Base-by-base conservation (phyloP, 2,888 invertebrate genomes). In the Leptopterna dolabrata region DNA sequence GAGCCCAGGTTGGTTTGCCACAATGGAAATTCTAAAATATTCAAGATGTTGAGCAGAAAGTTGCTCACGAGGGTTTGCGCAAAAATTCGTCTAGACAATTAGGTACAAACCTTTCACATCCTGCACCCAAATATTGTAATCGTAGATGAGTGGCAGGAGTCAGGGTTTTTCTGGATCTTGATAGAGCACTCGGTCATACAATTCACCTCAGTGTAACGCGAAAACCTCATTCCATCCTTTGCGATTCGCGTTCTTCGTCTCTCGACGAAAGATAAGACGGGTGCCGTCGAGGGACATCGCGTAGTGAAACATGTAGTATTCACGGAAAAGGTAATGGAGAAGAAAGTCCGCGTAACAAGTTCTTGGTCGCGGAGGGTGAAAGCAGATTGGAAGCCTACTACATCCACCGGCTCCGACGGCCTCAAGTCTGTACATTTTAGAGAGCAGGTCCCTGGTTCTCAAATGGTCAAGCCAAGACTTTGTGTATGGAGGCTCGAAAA, bases 341-440 rank as follows among this genome's bases (percentile, higher is more conserved):
- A 82, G 55, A 82, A 82, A 82, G 82, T 70, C 55, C 30, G 82
- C 70, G 41, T 78, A 78, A 78, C 78, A 78, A 78, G 78, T 78
- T 45, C 78, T 78, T 24, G 63, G 63, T 63, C 63, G 63, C 78
- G 78, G 78, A 78, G 45, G 78, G 78, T 78, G 78, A 78, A 78
- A 78, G 78, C 78, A 78, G 78, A 78, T 78, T 78, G 78, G 78
- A 78, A 45, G 78, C n/a, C 63, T 4, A 27, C 63, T 19, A 63
- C 55, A 63, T 63, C 24, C 63, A 78, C 41, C 36, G 30, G 1
- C 73, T 73, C 36, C n/a, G 19, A 36, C 36, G n/a, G 0, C 19
- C 16, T 19, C 36, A 73, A 73, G 73, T 41, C 36, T 19, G 73
- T 36, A 16, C 73, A 73, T 41, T 73, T 73, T 73, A 73, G 73